Conservation (phyloP, 2,888 invertebrate genomes). For the Stenolophus ochropezus region DNA sequence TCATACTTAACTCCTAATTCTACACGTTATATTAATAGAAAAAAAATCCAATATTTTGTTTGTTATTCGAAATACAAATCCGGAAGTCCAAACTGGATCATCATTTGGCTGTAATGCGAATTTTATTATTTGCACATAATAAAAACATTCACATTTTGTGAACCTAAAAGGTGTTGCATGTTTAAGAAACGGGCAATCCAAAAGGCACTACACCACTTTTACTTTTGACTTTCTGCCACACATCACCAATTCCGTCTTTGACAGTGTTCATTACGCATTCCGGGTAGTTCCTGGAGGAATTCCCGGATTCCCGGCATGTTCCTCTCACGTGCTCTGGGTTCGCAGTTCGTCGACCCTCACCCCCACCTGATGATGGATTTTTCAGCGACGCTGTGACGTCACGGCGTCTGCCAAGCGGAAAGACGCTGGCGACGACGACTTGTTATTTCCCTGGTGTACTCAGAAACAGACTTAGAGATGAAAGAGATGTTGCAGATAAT, state of each 20-base stretch:
- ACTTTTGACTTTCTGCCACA: neutral
- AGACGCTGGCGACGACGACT: neutral
- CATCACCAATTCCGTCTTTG: neutral
- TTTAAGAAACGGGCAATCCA: too few relatives aligned
- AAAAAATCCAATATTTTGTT: too few relatives aligned
- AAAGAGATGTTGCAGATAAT: too few relatives aligned
- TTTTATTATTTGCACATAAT: too few relatives aligned
- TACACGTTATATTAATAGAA: too few relatives aligned
- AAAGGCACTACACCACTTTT: too few relatives aligned
- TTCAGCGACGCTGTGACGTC: constrained; percentile 39
- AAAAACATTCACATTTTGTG: too few relatives aligned
- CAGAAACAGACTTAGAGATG: neutral
- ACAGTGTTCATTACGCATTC: constrained; percentile 3
- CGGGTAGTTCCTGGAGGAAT: neutral
- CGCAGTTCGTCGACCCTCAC: constrained; percentile 17
- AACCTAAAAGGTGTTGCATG: too few relatives aligned
- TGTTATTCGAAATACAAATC: too few relatives aligned
- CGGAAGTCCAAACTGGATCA: too few relatives aligned
- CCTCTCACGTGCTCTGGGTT: neutral
- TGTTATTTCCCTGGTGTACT: constrained; percentile 17
- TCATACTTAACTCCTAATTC: too few relatives aligned
- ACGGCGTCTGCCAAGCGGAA: constrained; percentile 20
- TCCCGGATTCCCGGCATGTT: neutral
- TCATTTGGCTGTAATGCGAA: too few relatives aligned
- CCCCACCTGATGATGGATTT: constrained; percentile 8